Evolutionary conservation across 2,888 invertebrate species (phyloP).

Genomic region (Iselma pallidipennis): DNA sequence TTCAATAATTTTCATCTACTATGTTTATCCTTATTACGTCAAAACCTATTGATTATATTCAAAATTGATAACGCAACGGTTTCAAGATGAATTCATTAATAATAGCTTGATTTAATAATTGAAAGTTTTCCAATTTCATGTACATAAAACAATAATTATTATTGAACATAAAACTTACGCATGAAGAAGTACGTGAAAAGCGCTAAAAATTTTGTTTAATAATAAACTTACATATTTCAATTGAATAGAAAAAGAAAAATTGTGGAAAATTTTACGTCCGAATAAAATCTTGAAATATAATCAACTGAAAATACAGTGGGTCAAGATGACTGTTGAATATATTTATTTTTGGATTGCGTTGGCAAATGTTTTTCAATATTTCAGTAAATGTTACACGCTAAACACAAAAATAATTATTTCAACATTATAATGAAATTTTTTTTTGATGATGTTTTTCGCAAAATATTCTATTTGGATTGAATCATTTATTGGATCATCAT

Average conservation of each 20-base stretch:
- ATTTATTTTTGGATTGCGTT: constrained; percentile 28
- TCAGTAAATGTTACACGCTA: constrained; percentile 5
- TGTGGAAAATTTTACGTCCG: constrained; percentile 2
- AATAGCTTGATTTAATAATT: too few species aligned
- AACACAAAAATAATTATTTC: constrained; percentile 16
- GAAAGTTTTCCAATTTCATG: too few species aligned
- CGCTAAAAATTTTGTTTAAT: too few species aligned
- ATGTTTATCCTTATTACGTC: too few species aligned
- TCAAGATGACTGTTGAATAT: constrained; percentile 15
- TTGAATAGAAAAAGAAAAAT: background rate
- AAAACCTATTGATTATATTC: too few species aligned
- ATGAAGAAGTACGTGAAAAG: too few species aligned
- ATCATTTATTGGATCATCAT: background rate
- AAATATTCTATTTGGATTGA: background rate
- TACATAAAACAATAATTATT: too few species aligned
- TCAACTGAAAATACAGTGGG: constrained; percentile 22
- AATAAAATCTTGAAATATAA: constrained; percentile 6
- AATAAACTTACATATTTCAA: constrained; percentile 1
- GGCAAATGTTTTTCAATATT: constrained; percentile 23
- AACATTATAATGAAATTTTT: background rate
- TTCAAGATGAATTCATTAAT: too few species aligned
- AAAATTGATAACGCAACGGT: too few species aligned
- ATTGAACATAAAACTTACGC: too few species aligned
- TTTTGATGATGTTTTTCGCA: background rate
- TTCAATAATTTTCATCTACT: too few species aligned